Conservation (phyloP, 2,113 vertebrate species). For the Elaphurus davidianus region DNA sequence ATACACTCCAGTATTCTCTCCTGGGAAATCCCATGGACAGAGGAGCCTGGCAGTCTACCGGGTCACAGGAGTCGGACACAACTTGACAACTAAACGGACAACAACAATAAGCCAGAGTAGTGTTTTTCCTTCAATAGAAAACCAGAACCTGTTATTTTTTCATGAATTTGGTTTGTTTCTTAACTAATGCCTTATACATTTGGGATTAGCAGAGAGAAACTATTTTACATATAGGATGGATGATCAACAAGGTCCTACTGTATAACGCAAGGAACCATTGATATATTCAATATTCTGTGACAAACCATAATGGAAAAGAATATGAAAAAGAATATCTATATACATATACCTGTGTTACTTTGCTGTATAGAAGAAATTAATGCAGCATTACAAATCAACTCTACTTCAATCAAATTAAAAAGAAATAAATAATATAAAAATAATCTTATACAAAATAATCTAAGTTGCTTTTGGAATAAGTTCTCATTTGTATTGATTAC, state of each 20-base stretch:
- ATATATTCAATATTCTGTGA: background rate
- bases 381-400: background rate
- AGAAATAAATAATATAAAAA: background rate
- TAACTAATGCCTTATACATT: background rate
- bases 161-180: background rate
- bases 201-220: background rate
- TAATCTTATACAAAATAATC: background rate
- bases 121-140: background rate
- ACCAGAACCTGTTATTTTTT: background rate
- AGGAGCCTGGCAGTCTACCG: background rate
- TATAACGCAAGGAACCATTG: background rate
- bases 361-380: background rate
- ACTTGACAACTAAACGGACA: accelerated
- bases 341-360: background rate
- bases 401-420: background rate
- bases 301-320: background rate
- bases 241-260: background rate
- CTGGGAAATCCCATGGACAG: background rate
- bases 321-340: background rate
- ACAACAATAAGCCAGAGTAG: accelerated
- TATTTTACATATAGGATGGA: background rate
- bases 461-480: background rate
- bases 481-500: background rate
- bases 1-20: background rate
- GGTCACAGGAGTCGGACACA: background rate